phyloP scores from a whole-genome alignment of 2,888 invertebrate species.

The Idaea straminata region DNA sequence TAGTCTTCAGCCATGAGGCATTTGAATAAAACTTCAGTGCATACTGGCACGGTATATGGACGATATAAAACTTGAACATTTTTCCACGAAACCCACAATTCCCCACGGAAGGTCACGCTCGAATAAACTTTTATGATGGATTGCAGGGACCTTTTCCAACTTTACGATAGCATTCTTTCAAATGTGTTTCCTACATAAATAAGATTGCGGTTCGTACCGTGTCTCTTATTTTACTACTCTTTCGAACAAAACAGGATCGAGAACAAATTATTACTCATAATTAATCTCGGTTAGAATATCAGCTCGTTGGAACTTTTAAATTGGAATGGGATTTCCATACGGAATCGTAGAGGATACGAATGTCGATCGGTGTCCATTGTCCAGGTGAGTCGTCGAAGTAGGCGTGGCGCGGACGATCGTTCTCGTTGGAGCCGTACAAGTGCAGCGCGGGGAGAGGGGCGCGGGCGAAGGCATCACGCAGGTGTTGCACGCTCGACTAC shows the following conservation, averaged over 20 bases:
- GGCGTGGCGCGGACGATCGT: constrained; percentile 56
- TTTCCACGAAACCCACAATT: constrained; percentile 24
- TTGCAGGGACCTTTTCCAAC: constrained; percentile 25
- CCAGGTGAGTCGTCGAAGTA: constrained; percentile 32
- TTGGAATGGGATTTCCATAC: not conserved
- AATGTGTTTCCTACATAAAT: not conserved
- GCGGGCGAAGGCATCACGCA: constrained; percentile 42
- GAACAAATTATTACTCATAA: not conserved
- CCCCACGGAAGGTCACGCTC: constrained; percentile 24
- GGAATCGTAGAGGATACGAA: not conserved
- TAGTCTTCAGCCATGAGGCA: constrained; percentile 8
- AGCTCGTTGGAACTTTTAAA: not conserved
- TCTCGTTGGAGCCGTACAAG: constrained; percentile 70
- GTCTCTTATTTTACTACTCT: not conserved
- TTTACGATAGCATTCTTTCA: constrained; percentile 15
- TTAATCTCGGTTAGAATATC: not conserved
- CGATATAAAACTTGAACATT: constrained; percentile 10
- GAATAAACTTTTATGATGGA: constrained; percentile 31
- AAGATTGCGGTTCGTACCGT: not conserved
- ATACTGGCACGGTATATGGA: constrained; percentile 7
- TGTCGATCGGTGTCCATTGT: not conserved
- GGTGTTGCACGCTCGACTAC: constrained; percentile 57
- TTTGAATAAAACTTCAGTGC: constrained; percentile 5
- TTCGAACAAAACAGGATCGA: not conserved
- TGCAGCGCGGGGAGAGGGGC: constrained; percentile 40